Conservation (phyloP, 2,888 invertebrate species). For the Onthophagus sagittarius region DNA sequence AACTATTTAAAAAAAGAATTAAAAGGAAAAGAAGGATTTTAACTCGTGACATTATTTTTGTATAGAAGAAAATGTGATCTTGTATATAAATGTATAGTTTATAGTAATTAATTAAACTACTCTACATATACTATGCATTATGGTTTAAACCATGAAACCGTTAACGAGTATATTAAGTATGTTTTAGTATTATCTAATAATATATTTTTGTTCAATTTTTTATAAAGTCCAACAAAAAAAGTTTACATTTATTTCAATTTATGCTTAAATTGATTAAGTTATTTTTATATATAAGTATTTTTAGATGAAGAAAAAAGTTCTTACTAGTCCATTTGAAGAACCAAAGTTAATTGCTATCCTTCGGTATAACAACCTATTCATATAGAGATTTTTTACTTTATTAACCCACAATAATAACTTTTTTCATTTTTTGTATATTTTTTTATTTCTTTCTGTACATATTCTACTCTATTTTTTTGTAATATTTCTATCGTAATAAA, state of each 20-base stretch:
- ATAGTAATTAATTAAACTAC: conserved; percentile 11
- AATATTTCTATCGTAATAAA: conserved; percentile 21
- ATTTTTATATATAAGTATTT: conserved; percentile 32
- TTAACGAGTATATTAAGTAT: neutral
- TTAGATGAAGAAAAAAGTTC: conserved; percentile 28
- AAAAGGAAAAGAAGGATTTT: conserved; percentile 1
- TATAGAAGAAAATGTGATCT: conserved; percentile 24
- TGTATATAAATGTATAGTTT: conserved; percentile 21
- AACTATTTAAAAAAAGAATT: conserved; percentile 13
- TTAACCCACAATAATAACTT: conserved; percentile 20
- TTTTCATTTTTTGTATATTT: conserved; percentile 16
- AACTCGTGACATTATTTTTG: conserved; percentile 23
- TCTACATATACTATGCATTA: conserved; percentile 6
- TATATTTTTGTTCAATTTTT: neutral
- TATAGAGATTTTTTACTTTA: conserved; percentile 29
- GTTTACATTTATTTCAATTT: too few species aligned
- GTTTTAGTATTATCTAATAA: neutral
- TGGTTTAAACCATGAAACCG: neutral
- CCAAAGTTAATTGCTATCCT: conserved; percentile 43
- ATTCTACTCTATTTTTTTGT: conserved; percentile 21
- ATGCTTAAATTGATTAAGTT: conserved; percentile 28
- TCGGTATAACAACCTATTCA: conserved; percentile 28
- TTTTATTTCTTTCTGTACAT: conserved; percentile 18
- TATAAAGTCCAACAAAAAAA: neutral
- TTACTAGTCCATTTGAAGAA: conserved; percentile 49